Evolutionary conservation across 1,140 invertebrate genomes (phyloP).

Genomic region (Battus philenor): DNA sequence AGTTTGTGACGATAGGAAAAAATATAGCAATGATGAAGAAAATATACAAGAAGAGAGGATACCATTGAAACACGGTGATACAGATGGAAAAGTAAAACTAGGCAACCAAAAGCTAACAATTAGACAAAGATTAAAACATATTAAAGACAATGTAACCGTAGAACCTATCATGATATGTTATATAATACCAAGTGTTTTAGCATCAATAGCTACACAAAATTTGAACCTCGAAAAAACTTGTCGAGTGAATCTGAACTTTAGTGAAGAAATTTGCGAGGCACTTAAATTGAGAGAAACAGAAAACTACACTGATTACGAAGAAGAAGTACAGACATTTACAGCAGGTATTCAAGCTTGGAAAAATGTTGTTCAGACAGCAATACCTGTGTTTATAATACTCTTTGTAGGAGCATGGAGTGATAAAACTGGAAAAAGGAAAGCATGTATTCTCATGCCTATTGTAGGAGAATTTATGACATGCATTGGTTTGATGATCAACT

Average conservation of each 20-base stretch:
- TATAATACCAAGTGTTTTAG: conserved; percentile 86
- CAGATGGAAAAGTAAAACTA: conserved; percentile 25
- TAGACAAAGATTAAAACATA: conserved; percentile 72
- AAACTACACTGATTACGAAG: conserved; percentile 83
- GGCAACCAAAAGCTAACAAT: conserved; percentile 45
- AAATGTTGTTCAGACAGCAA: conserved; percentile 83
- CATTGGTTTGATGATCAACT: conserved; percentile 85
- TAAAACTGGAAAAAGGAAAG: conserved; percentile 83
- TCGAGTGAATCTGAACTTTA: conserved; percentile 84
- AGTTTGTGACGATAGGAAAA: conserved; percentile 1
- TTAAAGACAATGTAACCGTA: conserved; percentile 83
- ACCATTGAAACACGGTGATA: conserved; percentile 36
- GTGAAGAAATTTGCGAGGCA: conserved; percentile 82
- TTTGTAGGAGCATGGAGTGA: conserved; percentile 90
- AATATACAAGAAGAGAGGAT: conserved; percentile 41
- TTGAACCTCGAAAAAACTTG: conserved; percentile 91
- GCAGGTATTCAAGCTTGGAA: conserved; percentile 87
- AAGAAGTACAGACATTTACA: conserved; percentile 83
- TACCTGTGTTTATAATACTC: conserved; percentile 85
- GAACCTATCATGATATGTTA: conserved; percentile 87
- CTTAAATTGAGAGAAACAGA: conserved; percentile 81
- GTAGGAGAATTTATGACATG: conserved; percentile 87
- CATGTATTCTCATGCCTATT: conserved; percentile 89
- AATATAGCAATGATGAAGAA: conserved; percentile 21
- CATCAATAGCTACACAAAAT: conserved; percentile 86